Percentiles rank a stretch among this genome's conserved stretches.
Conservation (phyloP, 2,888 invertebrate genomes). For the Carabus problematicus region DNA sequence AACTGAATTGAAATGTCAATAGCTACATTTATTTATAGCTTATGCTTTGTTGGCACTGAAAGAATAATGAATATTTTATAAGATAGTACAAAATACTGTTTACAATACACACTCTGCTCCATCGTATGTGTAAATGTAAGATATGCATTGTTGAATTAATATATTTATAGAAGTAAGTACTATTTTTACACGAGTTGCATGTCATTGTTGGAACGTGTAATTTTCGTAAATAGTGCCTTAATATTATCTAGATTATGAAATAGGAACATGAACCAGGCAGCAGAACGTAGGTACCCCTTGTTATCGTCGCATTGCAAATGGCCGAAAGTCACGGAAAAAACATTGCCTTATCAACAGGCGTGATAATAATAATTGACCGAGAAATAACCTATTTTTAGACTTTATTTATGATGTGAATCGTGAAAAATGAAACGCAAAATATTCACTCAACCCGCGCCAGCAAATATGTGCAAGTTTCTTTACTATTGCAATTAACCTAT, state of each 20-base stretch:
- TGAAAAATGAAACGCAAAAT: slow-evolving; percentile 10
- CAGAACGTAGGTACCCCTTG: slow-evolving; percentile 6
- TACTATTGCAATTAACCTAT: too few species aligned
- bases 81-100: too few species aligned
- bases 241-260: slow-evolving; percentile 15
- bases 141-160: too few species aligned
- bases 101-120: too few species aligned
- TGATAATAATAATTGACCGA: slow-evolving; percentile 28
- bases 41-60: too few species aligned
- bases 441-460: neutral
- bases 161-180: slow-evolving; percentile 30
- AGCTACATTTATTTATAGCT: too few species aligned
- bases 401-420: slow-evolving; percentile 11
- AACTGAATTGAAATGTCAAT: too few species aligned
- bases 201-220: slow-evolving; percentile 33
- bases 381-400: slow-evolving; percentile 34
- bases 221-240: slow-evolving; percentile 33
- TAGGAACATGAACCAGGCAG: slow-evolving; percentile 9
- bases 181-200: slow-evolving; percentile 35
- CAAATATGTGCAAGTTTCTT: too few species aligned
- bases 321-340: slow-evolving; percentile 29
- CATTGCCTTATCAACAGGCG: slow-evolving; percentile 27
- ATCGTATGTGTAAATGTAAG: too few species aligned
- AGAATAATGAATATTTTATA: too few species aligned
- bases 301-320: slow-evolving; percentile 31